Percentiles rank a stretch among this genome's conserved stretches.
Evolutionary conservation across 2,888 invertebrate genomes (phyloP).

Genomic region (Tetramorium bicarinatum): DNA sequence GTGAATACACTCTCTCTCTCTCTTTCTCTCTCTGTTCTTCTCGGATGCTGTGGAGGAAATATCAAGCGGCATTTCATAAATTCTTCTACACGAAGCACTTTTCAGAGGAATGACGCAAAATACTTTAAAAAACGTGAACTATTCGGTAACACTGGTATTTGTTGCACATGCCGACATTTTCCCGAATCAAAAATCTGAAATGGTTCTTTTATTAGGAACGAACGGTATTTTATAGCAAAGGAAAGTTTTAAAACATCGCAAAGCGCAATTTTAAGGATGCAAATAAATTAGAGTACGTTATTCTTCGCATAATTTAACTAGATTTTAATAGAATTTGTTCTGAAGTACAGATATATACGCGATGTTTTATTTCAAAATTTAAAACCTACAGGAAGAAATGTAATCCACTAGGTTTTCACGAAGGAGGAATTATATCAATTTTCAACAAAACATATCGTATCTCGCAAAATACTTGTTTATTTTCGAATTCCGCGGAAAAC

Average conservation of each 20-base stretch:
- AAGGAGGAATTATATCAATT: not conserved
- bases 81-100: not conserved
- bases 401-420: not conserved
- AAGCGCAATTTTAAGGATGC: not conserved
- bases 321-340: not conserved
- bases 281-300: not conserved
- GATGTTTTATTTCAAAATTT: not conserved
- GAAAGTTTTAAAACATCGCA: not conserved
- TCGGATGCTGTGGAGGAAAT: not conserved
- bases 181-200: not conserved
- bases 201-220: not conserved
- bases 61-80: not conserved
- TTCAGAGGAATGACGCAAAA: not conserved
- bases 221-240: not conserved
- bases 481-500: not conserved
- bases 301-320: not conserved
- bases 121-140: not conserved
- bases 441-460: not conserved
- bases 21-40: too few relatives aligned
- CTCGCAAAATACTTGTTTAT: not conserved
- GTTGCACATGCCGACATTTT: not conserved
- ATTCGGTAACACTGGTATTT: not conserved
- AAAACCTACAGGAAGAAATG: not conserved
- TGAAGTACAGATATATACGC: not conserved
- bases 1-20: not conserved